Percentiles rank a stretch among this genome's conserved stretches.
Conservation (phyloP, 2,113 vertebrate species). For the Corythornis vintsioides region DNA sequence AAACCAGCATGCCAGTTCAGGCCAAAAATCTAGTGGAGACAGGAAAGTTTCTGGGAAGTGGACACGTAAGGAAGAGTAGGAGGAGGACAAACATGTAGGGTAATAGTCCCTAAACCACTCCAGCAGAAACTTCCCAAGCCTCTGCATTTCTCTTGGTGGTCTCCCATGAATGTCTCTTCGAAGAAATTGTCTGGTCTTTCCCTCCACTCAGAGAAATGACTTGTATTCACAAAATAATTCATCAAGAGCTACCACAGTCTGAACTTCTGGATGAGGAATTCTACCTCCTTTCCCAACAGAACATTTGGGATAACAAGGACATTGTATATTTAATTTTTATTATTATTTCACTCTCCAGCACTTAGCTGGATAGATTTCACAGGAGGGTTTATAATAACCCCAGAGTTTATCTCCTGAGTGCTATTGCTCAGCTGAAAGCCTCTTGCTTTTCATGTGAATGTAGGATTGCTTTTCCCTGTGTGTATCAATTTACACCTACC, state of each 20-base stretch:
- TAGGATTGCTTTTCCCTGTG: neutral
- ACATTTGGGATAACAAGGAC: neutral
- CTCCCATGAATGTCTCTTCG: neutral
- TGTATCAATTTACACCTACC: neutral
- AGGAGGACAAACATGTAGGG: neutral
- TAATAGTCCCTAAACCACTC: neutral
- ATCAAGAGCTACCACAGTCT: neutral
- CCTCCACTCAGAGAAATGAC: neutral
- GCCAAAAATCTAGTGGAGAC: neutral
- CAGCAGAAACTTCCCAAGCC: neutral
- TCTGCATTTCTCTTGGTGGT: neutral
- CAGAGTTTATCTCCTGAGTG: neutral
- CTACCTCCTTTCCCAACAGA: neutral
- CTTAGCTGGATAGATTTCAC: neutral
- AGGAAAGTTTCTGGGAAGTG: neutral
- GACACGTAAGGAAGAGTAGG: neutral
- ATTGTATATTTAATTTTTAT: neutral
- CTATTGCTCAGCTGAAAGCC: neutral
- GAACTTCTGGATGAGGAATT: neutral
- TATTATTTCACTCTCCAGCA: neutral
- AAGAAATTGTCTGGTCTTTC: neutral
- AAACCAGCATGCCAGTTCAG: neutral
- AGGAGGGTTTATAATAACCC: neutral
- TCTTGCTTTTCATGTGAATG: neutral
- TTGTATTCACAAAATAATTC: neutral